Conservation (phyloP, 2,888 invertebrate genomes). For the Odontocolon sp. region DNA sequence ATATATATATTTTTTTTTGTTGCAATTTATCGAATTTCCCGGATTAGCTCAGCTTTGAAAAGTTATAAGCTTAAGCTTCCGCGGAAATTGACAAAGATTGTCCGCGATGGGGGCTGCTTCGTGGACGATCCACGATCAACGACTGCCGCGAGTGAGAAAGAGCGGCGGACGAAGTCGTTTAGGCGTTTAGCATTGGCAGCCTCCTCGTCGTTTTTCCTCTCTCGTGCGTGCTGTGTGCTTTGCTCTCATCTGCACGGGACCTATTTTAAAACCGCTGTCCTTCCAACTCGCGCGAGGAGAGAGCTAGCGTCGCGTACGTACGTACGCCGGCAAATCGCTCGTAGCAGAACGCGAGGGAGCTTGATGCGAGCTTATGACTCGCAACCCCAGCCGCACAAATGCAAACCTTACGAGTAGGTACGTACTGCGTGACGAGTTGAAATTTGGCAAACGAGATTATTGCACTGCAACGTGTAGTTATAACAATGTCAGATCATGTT, state of each 20-base stretch:
- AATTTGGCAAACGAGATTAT: too few species aligned
- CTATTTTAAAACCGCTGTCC: conserved; percentile 80
- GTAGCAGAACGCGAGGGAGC: conserved; percentile 18
- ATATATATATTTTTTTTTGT: too few species aligned
- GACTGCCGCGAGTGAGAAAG: conserved; percentile 69
- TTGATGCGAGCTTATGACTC: neutral
- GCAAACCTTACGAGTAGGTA: neutral
- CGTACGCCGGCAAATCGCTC: conserved; percentile 49
- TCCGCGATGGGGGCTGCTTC: conserved; percentile 62
- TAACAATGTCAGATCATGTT: too few species aligned
- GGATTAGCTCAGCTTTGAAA: neutral
- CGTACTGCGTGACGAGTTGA: neutral
- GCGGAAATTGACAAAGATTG: neutral
- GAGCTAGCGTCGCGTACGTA: conserved; percentile 13
- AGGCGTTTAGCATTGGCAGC: conserved; percentile 71
- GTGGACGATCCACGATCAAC: conserved; percentile 74
- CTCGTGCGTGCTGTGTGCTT: conserved; percentile 45
- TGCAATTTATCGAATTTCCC: too few species aligned
- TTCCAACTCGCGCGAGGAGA: conserved; percentile 72
- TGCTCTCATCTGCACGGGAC: conserved; percentile 59
- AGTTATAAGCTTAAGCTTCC: neutral
- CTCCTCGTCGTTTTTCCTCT: conserved; percentile 57
- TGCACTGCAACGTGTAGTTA: too few species aligned
- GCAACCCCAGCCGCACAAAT: neutral
- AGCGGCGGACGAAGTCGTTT: conserved; percentile 62